Evolutionary conservation across 2,113 vertebrate species (phyloP).

Genomic region (Heterocephalus glaber): DNA sequence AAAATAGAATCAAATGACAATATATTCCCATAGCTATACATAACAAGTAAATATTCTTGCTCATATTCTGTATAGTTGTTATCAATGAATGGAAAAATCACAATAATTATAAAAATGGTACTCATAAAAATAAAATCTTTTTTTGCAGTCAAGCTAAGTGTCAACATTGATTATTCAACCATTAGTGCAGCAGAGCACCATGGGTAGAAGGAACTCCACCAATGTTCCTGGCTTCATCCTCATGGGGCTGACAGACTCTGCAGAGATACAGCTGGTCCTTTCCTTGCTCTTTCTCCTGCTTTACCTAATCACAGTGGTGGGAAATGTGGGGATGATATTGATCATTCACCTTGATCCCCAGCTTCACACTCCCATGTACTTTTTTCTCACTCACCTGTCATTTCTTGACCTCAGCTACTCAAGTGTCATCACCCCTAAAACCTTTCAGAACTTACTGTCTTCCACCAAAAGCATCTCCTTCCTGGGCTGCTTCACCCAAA

Average conservation of each 20-base stretch:
- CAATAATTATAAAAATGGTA: background rate
- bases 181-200: fast-evolving
- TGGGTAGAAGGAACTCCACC: no score
- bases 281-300: no score
- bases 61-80: background rate
- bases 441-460: background rate
- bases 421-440: slow-evolving; percentile 47
- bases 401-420: slow-evolving; percentile 30
- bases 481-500: background rate
- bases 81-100: background rate
- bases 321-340: no score
- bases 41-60: background rate
- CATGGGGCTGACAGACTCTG: no score
- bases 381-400: no score
- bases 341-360: no score
- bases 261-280: no score
- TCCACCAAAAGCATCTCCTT: slow-evolving; percentile 14
- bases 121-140: background rate
- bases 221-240: no score
- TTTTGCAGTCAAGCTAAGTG: background rate
- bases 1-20: background rate
- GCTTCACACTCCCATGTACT: no score
- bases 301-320: no score
- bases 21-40: background rate
- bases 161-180: background rate